Conservation (phyloP, 2,888 invertebrate species). For the Sphaeridia pumilis region DNA sequence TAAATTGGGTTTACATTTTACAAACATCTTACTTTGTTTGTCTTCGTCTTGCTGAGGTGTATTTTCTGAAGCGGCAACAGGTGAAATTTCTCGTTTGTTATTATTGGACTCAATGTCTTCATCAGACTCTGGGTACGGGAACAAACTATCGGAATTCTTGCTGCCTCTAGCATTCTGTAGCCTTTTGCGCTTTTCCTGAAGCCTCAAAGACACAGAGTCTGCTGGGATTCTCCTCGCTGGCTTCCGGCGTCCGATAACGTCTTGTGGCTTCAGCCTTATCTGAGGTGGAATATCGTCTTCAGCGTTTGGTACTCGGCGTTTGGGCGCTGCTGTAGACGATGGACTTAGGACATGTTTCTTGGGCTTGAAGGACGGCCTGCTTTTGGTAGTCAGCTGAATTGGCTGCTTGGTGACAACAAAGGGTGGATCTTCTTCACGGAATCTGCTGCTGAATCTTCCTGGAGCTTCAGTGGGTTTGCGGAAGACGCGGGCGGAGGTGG, state of each 20-base stretch:
- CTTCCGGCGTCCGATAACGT: conserved; percentile 30
- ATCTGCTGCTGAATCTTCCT: conserved; percentile 31
- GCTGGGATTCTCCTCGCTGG: conserved; percentile 33
- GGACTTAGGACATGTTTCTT: background rate
- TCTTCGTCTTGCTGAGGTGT: conserved; percentile 6
- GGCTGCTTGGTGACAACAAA: conserved; percentile 17
- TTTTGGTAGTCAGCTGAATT: conserved; percentile 21
- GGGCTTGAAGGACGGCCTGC: conserved; percentile 1
- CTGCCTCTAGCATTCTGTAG: conserved; percentile 16
- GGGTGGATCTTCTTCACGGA: conserved; percentile 23
- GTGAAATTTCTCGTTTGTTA: conserved; percentile 21
- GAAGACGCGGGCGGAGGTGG: conserved; percentile 22
- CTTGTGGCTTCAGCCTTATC: conserved; percentile 27
- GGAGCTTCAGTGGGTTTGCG: conserved; percentile 33
- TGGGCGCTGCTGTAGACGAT: conserved; percentile 2
- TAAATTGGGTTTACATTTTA: background rate
- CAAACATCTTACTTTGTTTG: conserved; percentile 1
- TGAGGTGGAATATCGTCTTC: conserved; percentile 26
- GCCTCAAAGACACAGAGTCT: conserved; percentile 28
- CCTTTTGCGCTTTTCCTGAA: conserved; percentile 26
- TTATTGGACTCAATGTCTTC: conserved; percentile 8
- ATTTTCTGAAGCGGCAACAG: conserved; percentile 9
- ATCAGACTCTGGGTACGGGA: conserved; percentile 1
- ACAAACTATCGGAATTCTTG: background rate
- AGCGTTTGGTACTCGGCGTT: conserved; percentile 6